These are phyloP conservation scores for Cheilinus undulatus DNA, from an alignment of 2,113 vertebrate genomes.

Conservation along the genomic window DNA sequence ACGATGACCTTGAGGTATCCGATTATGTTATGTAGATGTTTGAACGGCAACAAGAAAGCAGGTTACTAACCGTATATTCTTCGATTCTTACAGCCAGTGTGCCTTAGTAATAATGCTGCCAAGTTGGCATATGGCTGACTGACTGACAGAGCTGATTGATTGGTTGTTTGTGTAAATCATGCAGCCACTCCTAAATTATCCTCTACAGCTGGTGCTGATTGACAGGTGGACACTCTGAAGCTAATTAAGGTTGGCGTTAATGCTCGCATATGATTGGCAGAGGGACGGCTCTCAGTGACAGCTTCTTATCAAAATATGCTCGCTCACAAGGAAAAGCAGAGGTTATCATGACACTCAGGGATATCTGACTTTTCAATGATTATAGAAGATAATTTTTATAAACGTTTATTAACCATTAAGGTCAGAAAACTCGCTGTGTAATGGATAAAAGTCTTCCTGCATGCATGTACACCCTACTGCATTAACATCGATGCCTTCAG, in stretches of 20 bases:
- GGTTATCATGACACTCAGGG: neutral
- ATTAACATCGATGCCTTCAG: too few species aligned
- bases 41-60: too few species aligned
- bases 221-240: constrained; percentile 40
- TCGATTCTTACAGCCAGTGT: neutral
- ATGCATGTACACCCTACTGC: too few species aligned
- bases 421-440: too few species aligned
- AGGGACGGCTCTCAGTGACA: constrained; percentile 38
- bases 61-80: too few species aligned
- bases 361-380: neutral
- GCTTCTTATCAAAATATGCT: constrained; percentile 5
- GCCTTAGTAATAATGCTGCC: neutral
- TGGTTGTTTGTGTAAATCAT: constrained; percentile 11
- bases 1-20: too few species aligned
- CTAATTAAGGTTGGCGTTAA: constrained; percentile 28
- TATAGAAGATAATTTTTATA: too few species aligned
- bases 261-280: constrained; percentile 50
- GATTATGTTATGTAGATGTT: too few species aligned
- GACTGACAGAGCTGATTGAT: constrained; percentile 13
- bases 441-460: too few species aligned
- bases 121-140: neutral
- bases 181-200: constrained; percentile 11
- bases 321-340: neutral
- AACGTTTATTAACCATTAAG: too few species aligned
- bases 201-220: constrained; percentile 14